Percentiles rank a stretch among this genome's conserved stretches.
Conservation (phyloP, 2,797 vertebrate species). For the Myotis pilosus region DNA sequence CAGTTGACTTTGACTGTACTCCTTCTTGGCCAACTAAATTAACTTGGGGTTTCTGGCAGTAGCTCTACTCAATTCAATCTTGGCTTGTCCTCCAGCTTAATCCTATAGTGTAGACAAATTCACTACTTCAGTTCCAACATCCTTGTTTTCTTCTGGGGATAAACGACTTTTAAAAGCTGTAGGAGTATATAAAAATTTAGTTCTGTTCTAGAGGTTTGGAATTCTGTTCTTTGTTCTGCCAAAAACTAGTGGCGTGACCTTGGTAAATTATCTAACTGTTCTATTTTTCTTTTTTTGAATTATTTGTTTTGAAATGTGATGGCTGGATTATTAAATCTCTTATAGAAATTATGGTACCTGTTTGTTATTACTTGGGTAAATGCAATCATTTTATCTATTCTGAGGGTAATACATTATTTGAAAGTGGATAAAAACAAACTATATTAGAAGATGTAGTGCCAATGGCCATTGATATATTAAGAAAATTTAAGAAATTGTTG, state of each 20-base stretch:
- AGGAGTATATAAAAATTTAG: not conserved
- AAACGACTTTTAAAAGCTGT: not conserved
- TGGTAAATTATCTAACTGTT: not conserved
- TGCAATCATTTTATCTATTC: not conserved
- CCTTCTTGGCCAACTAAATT: not conserved
- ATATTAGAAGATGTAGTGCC: not conserved
- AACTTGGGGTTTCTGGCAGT: not conserved
- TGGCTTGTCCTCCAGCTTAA: not conserved
- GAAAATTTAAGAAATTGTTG: not conserved
- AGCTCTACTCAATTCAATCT: not conserved
- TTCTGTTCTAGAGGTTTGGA: not conserved
- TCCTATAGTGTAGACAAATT: not conserved
- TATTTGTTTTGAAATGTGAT: constrained; percentile 9
- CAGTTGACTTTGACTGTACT: not conserved
- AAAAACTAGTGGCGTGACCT: not conserved
- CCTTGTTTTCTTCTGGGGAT: not conserved
- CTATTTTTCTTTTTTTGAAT: not conserved
- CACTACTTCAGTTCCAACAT: not conserved
- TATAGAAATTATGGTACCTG: not conserved
- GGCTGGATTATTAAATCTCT: not conserved
- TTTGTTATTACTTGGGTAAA: not conserved
- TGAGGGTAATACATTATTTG: not conserved
- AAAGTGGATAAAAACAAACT: not conserved
- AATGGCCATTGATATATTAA: not conserved
- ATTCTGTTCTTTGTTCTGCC: not conserved